These are phyloP conservation scores for Nysson spinosus DNA, from an alignment of 2,888 invertebrate genomes.

Conservation along the genomic window DNA sequence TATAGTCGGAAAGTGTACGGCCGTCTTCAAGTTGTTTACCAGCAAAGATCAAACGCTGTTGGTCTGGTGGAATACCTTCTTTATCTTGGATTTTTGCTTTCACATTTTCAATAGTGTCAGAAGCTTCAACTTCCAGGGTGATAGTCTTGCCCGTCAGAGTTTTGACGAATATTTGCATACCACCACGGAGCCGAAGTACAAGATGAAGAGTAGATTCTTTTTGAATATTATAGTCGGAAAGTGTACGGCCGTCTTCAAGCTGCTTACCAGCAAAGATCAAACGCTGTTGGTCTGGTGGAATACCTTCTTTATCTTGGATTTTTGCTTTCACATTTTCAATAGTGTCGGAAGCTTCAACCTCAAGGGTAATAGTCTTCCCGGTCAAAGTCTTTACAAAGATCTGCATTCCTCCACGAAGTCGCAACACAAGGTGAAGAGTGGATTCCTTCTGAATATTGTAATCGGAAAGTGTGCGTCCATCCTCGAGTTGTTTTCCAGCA, in stretches of 20 bases:
- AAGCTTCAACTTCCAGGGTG: slow-evolving; percentile 64
- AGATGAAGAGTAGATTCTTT: slow-evolving; percentile 63
- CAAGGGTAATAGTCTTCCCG: slow-evolving; percentile 63
- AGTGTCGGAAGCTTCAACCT: slow-evolving; percentile 63
- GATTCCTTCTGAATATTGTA: slow-evolving; percentile 60
- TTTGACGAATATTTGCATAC: slow-evolving; percentile 59
- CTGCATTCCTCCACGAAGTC: slow-evolving; percentile 57
- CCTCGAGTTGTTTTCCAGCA: slow-evolving; percentile 57
- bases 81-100: slow-evolving; percentile 66
- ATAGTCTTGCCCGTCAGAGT: slow-evolving; percentile 60
- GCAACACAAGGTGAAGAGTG: slow-evolving; percentile 51
- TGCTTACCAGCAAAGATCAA: slow-evolving; percentile 67
- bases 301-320: slow-evolving; percentile 66
- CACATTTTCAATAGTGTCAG: slow-evolving; percentile 62
- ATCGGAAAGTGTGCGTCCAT: slow-evolving; percentile 55
- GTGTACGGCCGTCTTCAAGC: slow-evolving; percentile 60
- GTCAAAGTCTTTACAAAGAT: slow-evolving; percentile 59
- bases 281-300: slow-evolving; percentile 66
- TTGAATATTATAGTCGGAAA: slow-evolving; percentile 65
- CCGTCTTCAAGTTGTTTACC: slow-evolving; percentile 66
- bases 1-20: slow-evolving; percentile 61
- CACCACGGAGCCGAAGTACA: slow-evolving; percentile 58
- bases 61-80: slow-evolving; percentile 65
- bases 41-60: slow-evolving; percentile 64
- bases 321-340: slow-evolving; percentile 66